Base-by-base conservation (phyloP, 23 tunicate species). In the Trididemnum miniatum region DNA sequence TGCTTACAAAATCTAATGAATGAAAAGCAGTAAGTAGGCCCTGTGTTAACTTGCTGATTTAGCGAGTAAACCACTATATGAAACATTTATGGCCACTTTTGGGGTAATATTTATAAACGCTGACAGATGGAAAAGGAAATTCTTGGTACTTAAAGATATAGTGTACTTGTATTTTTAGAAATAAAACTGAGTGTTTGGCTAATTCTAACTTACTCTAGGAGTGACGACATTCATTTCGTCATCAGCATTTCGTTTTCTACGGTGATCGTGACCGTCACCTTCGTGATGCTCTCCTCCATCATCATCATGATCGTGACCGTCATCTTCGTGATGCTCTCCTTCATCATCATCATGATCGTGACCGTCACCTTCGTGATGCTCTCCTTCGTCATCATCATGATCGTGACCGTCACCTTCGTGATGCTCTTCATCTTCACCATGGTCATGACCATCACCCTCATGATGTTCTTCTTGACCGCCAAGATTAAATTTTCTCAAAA, bases 391-490 rank as follows among this genome's bases (percentile, higher is more conserved):
- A 23, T 65, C 20, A 22, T 65, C 59, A 12, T 79, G 50, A 7
- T 69, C 51, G 12, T 77, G 65, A 39, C 78, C 76, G 22, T 85
- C 83, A 15, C 78, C 60, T n/a, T 51, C 71, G 5, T 85, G 77
- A 25, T 34, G 57, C 3, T 65, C 78, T 0, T 65, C 63, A 35
- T 59, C 51, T 20, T 63, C 40, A 2, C 65, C 69, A 20, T 39
- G 66, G 20, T 65, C 76, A 51, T 78, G 77, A 24, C 78, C 83
- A 65, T 85, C 83, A 28, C 51, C 71, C 12, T 51, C 50, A 4
- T 28, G 38, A 23, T 71, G 38, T 2, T 71, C 44, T 4, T 74
- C 79, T 24, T 38, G 28, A 4, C 62, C 86, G 1, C 76, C 72
- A 9, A 35, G 22, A 34, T 50, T 73, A 39, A 73, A 73, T 12